Percentiles rank a stretch among this genome's conserved stretches.
phyloP scores from a whole-genome alignment of 1,140 invertebrate genomes.

The Mizuhopecten yessoensis region DNA sequence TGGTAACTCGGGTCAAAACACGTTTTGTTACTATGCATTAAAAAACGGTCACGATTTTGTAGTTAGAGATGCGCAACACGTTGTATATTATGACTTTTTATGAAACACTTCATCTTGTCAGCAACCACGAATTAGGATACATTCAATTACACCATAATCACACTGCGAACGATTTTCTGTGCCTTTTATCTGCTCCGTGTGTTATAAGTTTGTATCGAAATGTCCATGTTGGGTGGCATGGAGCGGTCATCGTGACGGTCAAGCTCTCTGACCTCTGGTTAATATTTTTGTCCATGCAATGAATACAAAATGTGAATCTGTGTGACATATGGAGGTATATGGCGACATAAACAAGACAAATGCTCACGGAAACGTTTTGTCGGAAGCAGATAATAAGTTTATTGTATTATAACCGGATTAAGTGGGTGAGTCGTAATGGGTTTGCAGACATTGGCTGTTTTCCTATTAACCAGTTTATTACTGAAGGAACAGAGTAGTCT shows the following conservation, averaged over 20 bases:
- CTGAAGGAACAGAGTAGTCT: not conserved
- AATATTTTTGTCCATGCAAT: not conserved
- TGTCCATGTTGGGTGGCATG: slow-evolving; percentile 1
- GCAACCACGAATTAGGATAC: not conserved
- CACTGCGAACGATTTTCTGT: not conserved
- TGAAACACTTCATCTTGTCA: not conserved
- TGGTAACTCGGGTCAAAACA: not conserved
- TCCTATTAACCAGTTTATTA: not conserved
- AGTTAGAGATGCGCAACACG: not conserved
- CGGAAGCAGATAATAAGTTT: not conserved
- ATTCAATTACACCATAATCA: not conserved
- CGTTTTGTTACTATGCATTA: not conserved
- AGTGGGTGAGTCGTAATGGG: not conserved
- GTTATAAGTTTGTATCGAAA: slow-evolving; percentile 29
- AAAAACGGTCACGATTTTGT: not conserved
- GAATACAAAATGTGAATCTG: not conserved
- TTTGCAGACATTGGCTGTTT: not conserved
- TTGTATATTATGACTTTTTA: not conserved
- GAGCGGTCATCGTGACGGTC: not conserved
- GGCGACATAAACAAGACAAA: not conserved
- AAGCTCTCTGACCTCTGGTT: not conserved
- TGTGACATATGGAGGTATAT: not conserved
- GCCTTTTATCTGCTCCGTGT: not conserved
- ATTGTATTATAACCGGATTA: not conserved
- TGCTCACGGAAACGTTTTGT: not conserved